These are phyloP conservation scores for Drosophila percnosoma DNA, from an alignment of 2,888 invertebrate species.

Conservation along the genomic window DNA sequence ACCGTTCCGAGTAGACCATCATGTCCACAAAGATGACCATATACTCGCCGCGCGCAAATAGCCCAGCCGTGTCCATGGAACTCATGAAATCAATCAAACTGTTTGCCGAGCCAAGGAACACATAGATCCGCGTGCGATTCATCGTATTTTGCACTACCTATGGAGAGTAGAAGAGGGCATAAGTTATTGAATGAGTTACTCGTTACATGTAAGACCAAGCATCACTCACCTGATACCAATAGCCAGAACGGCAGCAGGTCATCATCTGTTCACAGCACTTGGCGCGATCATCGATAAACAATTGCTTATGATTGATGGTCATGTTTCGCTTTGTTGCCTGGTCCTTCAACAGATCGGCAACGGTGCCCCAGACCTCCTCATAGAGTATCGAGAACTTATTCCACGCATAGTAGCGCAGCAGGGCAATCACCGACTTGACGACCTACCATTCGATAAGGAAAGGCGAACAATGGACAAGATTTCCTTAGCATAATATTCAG, in stretches of 20 bases:
- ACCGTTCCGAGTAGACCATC: constrained; percentile 92
- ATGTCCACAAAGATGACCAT: constrained; percentile 97
- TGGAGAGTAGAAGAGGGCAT: too few species aligned
- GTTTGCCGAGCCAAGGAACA: constrained; percentile 94
- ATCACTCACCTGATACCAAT: constrained; percentile 90
- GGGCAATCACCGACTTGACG: constrained; percentile 96
- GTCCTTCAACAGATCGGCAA: constrained; percentile 91
- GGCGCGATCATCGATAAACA: constrained; percentile 88
- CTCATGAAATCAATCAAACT: constrained; percentile 96
- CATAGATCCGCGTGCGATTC: constrained; percentile 96
- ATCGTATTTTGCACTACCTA: constrained; percentile 90
- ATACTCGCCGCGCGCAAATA: constrained; percentile 96
- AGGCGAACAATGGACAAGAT: constrained; percentile 7
- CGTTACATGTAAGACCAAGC: neutral
- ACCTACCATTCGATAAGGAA: constrained; percentile 86
- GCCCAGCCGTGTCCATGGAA: constrained; percentile 94
- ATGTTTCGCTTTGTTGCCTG: constrained; percentile 92
- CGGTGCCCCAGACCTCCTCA: constrained; percentile 92
- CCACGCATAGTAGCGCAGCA: constrained; percentile 97
- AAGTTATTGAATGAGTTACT: neutral
- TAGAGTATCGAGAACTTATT: constrained; percentile 95
- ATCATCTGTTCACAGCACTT: constrained; percentile 91
- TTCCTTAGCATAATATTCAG: neutral
- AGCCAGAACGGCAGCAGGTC: constrained; percentile 91
- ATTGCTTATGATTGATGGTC: constrained; percentile 92